A percentile compares a stretch with the other conserved stretches of the same genome.
These are phyloP conservation scores for Gymnocheta viridis DNA, from an alignment of 2,888 invertebrate species.

Conservation along the genomic window DNA sequence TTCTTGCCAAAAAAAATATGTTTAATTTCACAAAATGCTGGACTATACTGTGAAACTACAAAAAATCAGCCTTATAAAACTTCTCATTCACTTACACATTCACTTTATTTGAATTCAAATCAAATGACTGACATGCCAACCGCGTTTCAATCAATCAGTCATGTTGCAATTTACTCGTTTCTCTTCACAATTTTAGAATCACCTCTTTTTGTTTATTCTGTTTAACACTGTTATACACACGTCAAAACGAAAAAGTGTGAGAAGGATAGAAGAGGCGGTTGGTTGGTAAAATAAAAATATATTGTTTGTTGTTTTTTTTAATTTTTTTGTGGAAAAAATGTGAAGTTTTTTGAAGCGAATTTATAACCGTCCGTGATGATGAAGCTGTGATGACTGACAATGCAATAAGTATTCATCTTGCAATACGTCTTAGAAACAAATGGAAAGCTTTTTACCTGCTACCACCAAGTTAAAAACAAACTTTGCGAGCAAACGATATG, in stretches of 20 bases:
- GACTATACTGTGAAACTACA: background rate
- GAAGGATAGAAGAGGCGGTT: constrained; percentile 26
- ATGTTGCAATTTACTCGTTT: constrained; percentile 35
- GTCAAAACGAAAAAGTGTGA: constrained; percentile 11
- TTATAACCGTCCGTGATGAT: constrained; percentile 72
- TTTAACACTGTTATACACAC: constrained; percentile 36
- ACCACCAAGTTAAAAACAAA: background rate
- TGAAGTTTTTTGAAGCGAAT: constrained; percentile 61
- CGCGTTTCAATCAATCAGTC: constrained; percentile 55
- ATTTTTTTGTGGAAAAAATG: constrained; percentile 14
- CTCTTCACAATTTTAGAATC: constrained; percentile 37
- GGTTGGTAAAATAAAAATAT: constrained; percentile 24
- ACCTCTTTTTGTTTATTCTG: constrained; percentile 23
- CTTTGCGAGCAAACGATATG: constrained; percentile 1
- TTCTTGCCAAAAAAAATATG: background rate
- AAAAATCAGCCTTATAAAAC: background rate
- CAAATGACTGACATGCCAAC: constrained; percentile 40
- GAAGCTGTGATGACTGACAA: constrained; percentile 74
- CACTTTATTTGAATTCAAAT: constrained; percentile 4
- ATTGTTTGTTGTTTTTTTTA: constrained; percentile 2
- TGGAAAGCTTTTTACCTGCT: constrained; percentile 46
- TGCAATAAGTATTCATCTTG: constrained; percentile 8
- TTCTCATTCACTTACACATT: constrained; percentile 9
- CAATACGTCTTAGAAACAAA: background rate
- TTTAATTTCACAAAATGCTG: background rate